Base-by-base conservation (phyloP, 2,113 vertebrate genomes). In the Sarotherodon lohbergeri region DNA sequence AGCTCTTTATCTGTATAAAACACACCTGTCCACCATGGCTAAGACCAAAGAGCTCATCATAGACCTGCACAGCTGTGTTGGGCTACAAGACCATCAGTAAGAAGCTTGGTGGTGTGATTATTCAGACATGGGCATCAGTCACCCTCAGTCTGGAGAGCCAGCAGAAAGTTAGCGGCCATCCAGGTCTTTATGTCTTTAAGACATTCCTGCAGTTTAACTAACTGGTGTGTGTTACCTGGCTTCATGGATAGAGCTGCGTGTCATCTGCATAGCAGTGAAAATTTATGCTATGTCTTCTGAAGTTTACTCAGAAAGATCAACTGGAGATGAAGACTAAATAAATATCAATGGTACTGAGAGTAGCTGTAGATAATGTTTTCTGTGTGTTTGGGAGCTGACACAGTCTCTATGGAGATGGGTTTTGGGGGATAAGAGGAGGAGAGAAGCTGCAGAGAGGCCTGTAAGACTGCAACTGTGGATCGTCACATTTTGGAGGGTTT, bases 391-490 rank as follows among this genome's bases (percentile, higher is more conserved):
- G 34, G 34, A 36, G 34, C 34, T 36, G 34, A 36, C 7, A 8
- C 34, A 8, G 34, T 36, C 34, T 36, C 34, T 36, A 36, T 8
- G 34, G 34, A 7, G 34, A 8, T 36, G 34, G 57, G 0, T 14
- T 55, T 55, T 22, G 52, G 52, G 6, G 52, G 52, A 55, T 22
- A 55, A 22, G n/a, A 0, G 52, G 3, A 22, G 9, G 19, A 0
- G 56, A 9, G 56, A 59, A 17, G 56, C 27, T 59, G 27, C 52
- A 59, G 56, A 3, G 57, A 17, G 0, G 8, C 16, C 2, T 61
- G 3, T 61, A 32, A 6, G 14, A 32, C 57, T 6, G 29, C 29
- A 34, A 32, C 29, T 61, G 16, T 61, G 29, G 29, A 61, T 34
- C 2, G 16, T 34, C 57, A 61, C 1, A 1, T 6, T 61, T 61